A percentile compares a stretch with the other conserved stretches of the same genome.
Evolutionary conservation across 2,113 vertebrate species (phyloP).

Genomic region (Artemisiospiza belli): DNA sequence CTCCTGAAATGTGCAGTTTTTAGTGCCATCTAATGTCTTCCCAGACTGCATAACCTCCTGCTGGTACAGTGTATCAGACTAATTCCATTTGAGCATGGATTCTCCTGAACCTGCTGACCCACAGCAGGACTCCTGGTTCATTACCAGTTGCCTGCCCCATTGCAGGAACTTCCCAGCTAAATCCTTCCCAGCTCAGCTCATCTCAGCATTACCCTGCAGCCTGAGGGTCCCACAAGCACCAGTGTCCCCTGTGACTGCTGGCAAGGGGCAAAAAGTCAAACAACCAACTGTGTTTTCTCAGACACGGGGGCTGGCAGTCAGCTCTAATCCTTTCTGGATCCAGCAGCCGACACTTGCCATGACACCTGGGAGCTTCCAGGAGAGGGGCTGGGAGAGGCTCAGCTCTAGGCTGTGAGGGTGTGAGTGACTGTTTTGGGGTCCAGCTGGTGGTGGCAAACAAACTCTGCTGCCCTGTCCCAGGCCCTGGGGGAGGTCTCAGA

Average conservation of each 20-base stretch:
- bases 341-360: neutral
- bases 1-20: neutral
- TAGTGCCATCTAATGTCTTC: slow-evolving; percentile 7
- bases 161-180: neutral
- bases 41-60: neutral
- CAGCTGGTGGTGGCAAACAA: neutral
- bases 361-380: neutral
- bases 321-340: neutral
- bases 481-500: neutral
- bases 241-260: neutral
- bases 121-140: neutral
- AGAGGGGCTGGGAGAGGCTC: neutral
- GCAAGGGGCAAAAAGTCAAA: no score
- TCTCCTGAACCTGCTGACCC: neutral
- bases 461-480: neutral
- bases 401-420: neutral
- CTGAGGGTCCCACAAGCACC: fast-evolving
- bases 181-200: neutral
- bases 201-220: neutral
- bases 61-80: neutral
- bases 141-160: neutral
- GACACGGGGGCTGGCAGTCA: fast-evolving
- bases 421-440: neutral
- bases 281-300: neutral
- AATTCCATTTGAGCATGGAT: neutral